A percentile compares a stretch with the other conserved stretches of the same genome.
phyloP scores from a whole-genome alignment of 2,113 vertebrate species.

The Aptenodytes patagonicus region DNA sequence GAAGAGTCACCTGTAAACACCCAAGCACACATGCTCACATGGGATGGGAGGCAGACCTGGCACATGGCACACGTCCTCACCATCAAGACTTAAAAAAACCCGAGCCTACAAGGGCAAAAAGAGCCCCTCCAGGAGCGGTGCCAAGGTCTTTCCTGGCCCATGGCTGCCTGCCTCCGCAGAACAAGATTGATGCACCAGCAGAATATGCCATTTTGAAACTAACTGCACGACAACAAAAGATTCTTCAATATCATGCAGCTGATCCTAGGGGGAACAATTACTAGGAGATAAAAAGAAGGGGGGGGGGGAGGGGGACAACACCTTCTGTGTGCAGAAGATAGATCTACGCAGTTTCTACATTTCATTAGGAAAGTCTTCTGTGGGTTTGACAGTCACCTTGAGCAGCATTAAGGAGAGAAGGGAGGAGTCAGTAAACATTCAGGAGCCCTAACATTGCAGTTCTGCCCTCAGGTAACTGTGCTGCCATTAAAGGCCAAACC shows the following conservation, averaged over 20 bases:
- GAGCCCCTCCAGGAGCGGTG: background rate
- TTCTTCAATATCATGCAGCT: slow-evolving; percentile 12
- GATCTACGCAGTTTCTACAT: slow-evolving; percentile 4
- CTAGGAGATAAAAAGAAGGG: slow-evolving; percentile 39
- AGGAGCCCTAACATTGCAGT: background rate
- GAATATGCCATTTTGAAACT: background rate
- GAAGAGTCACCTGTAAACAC: background rate
- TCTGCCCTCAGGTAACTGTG: background rate
- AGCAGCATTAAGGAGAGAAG: slow-evolving; percentile 19
- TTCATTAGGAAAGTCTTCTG: slow-evolving; percentile 47
- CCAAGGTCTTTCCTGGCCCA: background rate
- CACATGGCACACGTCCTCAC: background rate
- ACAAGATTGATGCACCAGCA: background rate
- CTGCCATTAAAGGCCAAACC: background rate
- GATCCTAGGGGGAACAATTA: slow-evolving; percentile 62
- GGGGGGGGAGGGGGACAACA: too few species aligned
- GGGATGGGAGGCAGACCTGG: background rate
- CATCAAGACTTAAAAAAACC: background rate
- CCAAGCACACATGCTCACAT: rapidly evolving
- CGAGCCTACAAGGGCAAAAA: background rate
- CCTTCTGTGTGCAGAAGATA: background rate
- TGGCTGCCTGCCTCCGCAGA: background rate
- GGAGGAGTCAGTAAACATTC: slow-evolving; percentile 22
- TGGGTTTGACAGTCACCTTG: slow-evolving; percentile 66
- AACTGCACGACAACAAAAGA: slow-evolving; percentile 25